phyloP scores from a whole-genome alignment of 2,888 invertebrate species.

The Polydrusus pterygomalis region DNA sequence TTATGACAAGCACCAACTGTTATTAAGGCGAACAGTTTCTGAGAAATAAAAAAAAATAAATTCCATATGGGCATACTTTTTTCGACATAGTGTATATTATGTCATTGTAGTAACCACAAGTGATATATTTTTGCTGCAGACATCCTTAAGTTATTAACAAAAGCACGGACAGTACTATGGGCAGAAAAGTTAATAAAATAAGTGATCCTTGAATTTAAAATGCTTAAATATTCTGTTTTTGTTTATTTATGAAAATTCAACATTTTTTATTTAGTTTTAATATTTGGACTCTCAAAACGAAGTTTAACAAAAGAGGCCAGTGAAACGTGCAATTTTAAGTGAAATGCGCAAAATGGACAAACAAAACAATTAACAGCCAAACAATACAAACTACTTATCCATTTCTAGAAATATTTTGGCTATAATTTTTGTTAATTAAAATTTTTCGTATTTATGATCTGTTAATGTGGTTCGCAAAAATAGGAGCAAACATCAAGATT shows the following conservation, averaged over 20 bases:
- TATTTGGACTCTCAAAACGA: conserved; percentile 58
- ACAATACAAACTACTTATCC: conserved; percentile 1
- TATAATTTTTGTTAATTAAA: conserved; percentile 61
- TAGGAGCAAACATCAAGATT: conserved; percentile 27
- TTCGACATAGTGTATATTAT: too few relatives aligned
- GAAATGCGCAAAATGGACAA: conserved; percentile 55
- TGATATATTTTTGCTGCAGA: too few relatives aligned
- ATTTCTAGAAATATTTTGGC: conserved; percentile 55
- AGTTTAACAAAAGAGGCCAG: conserved; percentile 66
- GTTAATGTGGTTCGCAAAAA: conserved; percentile 36
- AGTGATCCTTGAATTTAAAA: background rate
- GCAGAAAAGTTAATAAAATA: too few relatives aligned
- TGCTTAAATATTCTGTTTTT: background rate
- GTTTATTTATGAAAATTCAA: conserved; percentile 30
- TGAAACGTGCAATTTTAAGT: conserved; percentile 69
- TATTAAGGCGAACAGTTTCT: too few relatives aligned
- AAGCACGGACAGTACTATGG: too few relatives aligned
- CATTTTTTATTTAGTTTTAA: conserved; percentile 26
- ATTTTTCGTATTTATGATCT: conserved; percentile 59
- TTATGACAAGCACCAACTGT: too few relatives aligned
- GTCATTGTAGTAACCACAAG: too few relatives aligned
- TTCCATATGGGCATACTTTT: too few relatives aligned
- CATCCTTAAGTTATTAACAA: too few relatives aligned
- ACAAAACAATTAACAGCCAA: conserved; percentile 58
- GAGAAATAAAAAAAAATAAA: too few relatives aligned